Evolutionary conservation across 2,113 vertebrate species (phyloP).

Genomic region (Notarius lentiginosus): DNA sequence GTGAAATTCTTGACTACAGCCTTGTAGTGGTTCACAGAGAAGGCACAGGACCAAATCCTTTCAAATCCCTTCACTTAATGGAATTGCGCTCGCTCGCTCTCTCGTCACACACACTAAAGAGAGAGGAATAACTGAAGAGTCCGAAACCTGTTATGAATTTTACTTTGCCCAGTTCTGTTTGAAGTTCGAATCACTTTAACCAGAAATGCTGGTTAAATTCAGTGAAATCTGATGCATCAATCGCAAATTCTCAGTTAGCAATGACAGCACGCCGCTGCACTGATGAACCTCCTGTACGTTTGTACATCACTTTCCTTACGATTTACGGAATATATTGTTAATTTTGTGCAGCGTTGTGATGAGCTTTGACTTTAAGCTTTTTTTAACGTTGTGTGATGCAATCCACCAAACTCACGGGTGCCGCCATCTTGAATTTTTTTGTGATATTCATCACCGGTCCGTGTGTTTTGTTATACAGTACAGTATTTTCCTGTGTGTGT

Average conservation of each 20-base stretch:
- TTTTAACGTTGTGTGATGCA: no score
- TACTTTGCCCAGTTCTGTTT: background rate
- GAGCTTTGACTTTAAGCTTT: no score
- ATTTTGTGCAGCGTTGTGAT: no score
- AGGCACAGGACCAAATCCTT: slow-evolving; percentile 44
- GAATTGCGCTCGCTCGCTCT: slow-evolving; percentile 23
- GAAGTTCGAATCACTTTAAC: background rate
- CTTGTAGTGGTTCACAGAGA: slow-evolving; percentile 19
- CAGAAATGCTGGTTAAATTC: background rate
- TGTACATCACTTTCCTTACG: no score
- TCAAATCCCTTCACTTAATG: slow-evolving; percentile 46
- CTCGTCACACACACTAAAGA: background rate
- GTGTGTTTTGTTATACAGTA: no score
- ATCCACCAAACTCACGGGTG: no score
- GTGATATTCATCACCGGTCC: no score
- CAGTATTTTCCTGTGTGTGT: no score
- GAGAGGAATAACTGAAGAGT: background rate
- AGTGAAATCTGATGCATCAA: background rate
- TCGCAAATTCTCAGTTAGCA: background rate
- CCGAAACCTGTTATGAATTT: background rate
- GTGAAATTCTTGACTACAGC: slow-evolving; percentile 1
- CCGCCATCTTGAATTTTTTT: no score
- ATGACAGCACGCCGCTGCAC: background rate
- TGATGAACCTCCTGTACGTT: background rate
- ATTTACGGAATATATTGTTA: no score